phyloP scores from a whole-genome alignment of 2,113 vertebrate species.

The Glaucomys volans region DNA sequence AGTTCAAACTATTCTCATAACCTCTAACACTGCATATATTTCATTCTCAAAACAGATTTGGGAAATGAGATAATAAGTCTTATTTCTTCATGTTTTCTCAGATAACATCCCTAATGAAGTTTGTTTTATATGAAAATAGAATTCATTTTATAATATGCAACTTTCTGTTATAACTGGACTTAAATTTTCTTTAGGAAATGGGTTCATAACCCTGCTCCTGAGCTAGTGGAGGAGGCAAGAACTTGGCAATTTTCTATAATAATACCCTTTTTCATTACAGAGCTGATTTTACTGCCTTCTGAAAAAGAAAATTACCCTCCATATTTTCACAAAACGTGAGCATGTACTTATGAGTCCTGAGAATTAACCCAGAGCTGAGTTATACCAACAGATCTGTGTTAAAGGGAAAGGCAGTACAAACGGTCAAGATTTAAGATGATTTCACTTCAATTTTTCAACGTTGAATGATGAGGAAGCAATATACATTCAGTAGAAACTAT shows the following conservation, averaged over 20 bases:
- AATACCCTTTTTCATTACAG: neutral
- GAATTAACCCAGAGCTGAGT: neutral
- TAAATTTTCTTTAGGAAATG: conserved; percentile 9
- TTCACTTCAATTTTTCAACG: neutral
- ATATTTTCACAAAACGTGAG: conserved; percentile 16
- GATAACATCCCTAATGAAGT: conserved; percentile 8
- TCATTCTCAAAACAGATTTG: conserved; percentile 73
- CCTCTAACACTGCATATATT: conserved; percentile 57
- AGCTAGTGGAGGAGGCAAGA: neutral
- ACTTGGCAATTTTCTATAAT: neutral
- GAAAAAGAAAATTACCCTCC: neutral
- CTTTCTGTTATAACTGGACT: neutral
- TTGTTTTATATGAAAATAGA: conserved; percentile 40
- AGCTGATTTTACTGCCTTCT: neutral
- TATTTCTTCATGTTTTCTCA: conserved; percentile 57
- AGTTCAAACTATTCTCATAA: conserved; percentile 85
- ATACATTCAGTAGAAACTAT: neutral
- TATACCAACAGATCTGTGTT: neutral
- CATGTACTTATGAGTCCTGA: neutral
- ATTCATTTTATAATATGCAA: conserved; percentile 25
- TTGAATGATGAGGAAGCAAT: neutral
- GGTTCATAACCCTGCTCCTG: neutral
- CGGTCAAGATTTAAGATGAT: neutral
- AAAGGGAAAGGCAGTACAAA: neutral
- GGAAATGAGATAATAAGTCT: conserved; percentile 70